phyloP scores from a whole-genome alignment of 2,888 invertebrate genomes.

The Sminthurinus aureus region DNA sequence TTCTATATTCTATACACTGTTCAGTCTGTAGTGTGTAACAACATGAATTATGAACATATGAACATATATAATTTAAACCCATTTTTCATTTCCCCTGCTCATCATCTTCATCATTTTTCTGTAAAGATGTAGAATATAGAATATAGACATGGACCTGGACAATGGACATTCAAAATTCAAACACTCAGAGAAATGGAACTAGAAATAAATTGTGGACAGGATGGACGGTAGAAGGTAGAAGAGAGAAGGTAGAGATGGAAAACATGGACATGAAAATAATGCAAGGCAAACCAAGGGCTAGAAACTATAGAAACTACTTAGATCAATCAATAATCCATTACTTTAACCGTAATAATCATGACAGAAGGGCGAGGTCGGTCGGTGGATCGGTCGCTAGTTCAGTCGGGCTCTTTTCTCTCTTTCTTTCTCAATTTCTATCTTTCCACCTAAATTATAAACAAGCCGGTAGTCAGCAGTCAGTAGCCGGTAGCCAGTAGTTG shows the following conservation, averaged over 20 bases:
- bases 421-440: background rate
- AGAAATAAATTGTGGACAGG: background rate
- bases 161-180: too few relatives aligned
- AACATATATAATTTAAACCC: too few relatives aligned
- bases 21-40: too few relatives aligned
- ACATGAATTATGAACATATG: too few relatives aligned
- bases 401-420: background rate
- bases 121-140: too few relatives aligned
- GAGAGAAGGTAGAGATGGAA: background rate
- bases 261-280: background rate
- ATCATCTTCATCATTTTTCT: too few relatives aligned
- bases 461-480: background rate
- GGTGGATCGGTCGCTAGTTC: background rate
- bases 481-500: too few relatives aligned
- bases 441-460: background rate
- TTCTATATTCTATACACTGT: too few relatives aligned
- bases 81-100: too few relatives aligned
- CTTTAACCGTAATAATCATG: slow-evolving; percentile 7
- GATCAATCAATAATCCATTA: slow-evolving; percentile 19
- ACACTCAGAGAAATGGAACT: too few relatives aligned
- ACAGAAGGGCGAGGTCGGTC: slow-evolving; percentile 18
- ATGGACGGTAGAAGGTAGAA: background rate
- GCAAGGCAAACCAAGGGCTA: slow-evolving; percentile 2
- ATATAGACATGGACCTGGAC: too few relatives aligned
- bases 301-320: too few relatives aligned